Evolutionary conservation across 2,797 vertebrate species (phyloP).

Genomic region (Ctenochaetus hawaiiensis): DNA sequence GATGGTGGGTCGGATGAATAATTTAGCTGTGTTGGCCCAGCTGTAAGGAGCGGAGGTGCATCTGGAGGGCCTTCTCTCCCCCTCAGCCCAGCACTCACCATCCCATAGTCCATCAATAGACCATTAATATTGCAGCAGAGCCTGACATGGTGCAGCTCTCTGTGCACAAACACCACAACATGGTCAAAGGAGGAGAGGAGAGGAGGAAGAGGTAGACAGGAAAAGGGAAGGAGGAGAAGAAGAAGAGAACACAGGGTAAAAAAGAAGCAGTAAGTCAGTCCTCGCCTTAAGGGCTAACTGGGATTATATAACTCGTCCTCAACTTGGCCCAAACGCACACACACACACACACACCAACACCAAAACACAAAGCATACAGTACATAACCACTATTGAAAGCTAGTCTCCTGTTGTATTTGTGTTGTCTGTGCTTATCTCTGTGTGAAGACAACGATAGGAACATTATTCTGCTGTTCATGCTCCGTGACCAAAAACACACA

Average conservation of each 20-base stretch:
- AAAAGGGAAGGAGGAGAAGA: background rate
- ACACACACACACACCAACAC: constrained; percentile 25
- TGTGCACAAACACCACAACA: constrained; percentile 68
- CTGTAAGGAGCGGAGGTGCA: constrained; percentile 80
- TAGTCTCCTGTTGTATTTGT: constrained; percentile 52
- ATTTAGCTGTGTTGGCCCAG: constrained; percentile 82
- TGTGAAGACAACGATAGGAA: constrained; percentile 49
- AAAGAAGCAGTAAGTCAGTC: constrained; percentile 53
- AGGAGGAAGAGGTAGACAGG: background rate
- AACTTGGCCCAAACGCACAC: background rate
- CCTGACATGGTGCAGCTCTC: constrained; percentile 72
- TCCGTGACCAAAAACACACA: constrained; percentile 54
- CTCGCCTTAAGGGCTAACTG: constrained; percentile 46
- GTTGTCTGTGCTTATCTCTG: constrained; percentile 53
- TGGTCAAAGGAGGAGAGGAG: constrained; percentile 19
- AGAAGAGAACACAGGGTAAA: background rate
- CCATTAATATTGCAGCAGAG: constrained; percentile 85
- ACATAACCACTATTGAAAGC: constrained; percentile 44
- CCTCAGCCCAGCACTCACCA: constrained; percentile 79
- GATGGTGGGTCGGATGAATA: constrained; percentile 81
- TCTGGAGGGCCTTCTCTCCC: constrained; percentile 77
- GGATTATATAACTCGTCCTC: constrained; percentile 67
- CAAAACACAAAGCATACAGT: constrained; percentile 13
- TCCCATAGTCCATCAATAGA: constrained; percentile 85
- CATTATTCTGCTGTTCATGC: constrained; percentile 57